These are phyloP conservation scores for Hirtodrosophila duncani DNA, from an alignment of 2,888 invertebrate species.

Conservation along the genomic window DNA sequence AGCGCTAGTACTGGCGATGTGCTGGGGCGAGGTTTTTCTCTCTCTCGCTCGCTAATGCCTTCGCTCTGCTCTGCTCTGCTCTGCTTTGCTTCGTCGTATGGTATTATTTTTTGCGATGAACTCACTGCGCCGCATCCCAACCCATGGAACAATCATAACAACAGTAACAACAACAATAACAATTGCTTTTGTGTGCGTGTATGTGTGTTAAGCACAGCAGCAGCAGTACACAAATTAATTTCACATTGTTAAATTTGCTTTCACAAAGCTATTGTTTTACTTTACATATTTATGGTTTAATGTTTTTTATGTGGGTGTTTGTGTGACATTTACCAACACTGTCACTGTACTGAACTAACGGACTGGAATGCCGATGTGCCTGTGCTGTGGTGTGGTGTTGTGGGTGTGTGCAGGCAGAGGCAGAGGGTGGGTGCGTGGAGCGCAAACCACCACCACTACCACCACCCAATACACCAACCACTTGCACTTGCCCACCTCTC, in stretches of 20 bases:
- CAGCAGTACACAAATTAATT: constrained; percentile 32
- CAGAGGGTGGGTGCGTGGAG: too few species aligned
- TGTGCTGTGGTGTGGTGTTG: constrained; percentile 13
- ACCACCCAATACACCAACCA: constrained; percentile 50
- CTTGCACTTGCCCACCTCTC: constrained; percentile 52
- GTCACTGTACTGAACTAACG: too few species aligned
- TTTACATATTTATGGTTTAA: constrained; percentile 24
- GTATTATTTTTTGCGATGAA: constrained; percentile 75
- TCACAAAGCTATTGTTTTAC: not conserved
- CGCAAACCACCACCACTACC: constrained; percentile 14
- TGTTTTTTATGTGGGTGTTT: constrained; percentile 3
- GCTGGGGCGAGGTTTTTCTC: constrained; percentile 24
- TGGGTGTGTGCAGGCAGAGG: too few species aligned
- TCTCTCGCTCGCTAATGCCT: constrained; percentile 10
- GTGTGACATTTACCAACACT: constrained; percentile 37
- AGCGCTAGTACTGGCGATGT: too few species aligned
- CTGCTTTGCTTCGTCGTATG: not conserved
- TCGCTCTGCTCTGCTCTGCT: not conserved
- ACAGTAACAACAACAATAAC: constrained; percentile 26
- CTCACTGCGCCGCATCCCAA: constrained; percentile 68
- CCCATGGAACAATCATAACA: constrained; percentile 45
- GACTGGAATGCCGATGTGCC: too few species aligned
- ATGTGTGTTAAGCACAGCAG: constrained; percentile 3
- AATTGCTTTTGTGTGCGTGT: constrained; percentile 13
- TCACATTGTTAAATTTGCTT: constrained; percentile 31